These are phyloP conservation scores for Scytalopus superciliaris DNA, from an alignment of 2,113 vertebrate genomes.

Conservation along the genomic window DNA sequence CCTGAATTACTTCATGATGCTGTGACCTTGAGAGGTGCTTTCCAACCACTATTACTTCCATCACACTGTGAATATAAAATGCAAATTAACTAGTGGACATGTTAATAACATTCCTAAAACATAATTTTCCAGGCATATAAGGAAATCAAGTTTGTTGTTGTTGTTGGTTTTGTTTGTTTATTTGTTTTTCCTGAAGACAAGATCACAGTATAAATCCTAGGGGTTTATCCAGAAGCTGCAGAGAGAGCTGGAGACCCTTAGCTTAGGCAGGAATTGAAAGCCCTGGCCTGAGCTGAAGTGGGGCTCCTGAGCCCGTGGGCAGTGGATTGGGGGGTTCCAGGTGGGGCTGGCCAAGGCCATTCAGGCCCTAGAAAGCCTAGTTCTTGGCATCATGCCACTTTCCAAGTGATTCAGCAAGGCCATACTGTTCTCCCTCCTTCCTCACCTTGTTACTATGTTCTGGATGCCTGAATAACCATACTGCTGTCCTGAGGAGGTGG, in stretches of 20 bases:
- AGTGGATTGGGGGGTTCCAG: background rate
- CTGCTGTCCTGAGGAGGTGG: background rate
- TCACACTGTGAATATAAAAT: background rate
- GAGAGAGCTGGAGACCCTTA: background rate
- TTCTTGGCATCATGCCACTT: background rate
- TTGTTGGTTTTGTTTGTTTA: too few relatives aligned
- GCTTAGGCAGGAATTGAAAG: background rate
- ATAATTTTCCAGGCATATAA: background rate
- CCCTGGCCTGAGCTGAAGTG: background rate
- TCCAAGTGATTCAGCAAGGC: background rate
- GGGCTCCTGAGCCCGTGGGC: background rate
- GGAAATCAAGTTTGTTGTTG: background rate
- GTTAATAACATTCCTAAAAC: background rate
- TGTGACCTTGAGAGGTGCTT: background rate
- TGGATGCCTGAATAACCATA: background rate
- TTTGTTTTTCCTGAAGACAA: background rate
- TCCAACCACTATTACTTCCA: background rate
- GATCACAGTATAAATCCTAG: background rate
- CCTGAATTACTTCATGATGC: background rate
- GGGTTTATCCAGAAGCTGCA: background rate
- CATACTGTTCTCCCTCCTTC: background rate
- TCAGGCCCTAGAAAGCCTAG: background rate
- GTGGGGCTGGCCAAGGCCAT: background rate
- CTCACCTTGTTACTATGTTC: fast-evolving
- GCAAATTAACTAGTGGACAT: background rate